Conservation (phyloP, 37 sponge, comb jelly and placozoan species). For the Ianthella basta region DNA sequence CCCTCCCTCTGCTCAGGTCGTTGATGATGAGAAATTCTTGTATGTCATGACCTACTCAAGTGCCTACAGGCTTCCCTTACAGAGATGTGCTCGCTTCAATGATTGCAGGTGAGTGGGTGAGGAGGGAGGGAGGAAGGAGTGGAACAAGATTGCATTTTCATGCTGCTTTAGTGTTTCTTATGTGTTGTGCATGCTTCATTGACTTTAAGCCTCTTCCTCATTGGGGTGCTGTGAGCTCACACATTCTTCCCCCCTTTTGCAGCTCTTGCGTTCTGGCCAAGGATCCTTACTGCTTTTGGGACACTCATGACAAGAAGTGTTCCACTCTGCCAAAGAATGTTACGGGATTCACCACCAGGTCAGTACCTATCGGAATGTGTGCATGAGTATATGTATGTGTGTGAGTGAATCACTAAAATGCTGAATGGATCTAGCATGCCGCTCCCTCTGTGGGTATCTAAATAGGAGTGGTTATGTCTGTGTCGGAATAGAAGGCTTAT, state of each 20-base stretch:
- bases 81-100: slow-evolving; percentile 2
- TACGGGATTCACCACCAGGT: not conserved
- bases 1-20: not conserved
- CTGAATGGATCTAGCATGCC: too few relatives aligned
- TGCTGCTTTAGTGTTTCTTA: too few relatives aligned
- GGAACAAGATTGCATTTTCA: too few relatives aligned
- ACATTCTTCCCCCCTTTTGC: too few relatives aligned
- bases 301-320: not conserved
- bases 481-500: too few relatives aligned
- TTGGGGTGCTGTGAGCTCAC: too few relatives aligned
- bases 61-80: slow-evolving; percentile 6
- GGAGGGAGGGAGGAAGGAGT: not conserved
- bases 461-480: too few relatives aligned
- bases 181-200: too few relatives aligned
- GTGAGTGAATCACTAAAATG: too few relatives aligned
- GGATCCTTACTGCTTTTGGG: slow-evolving; percentile 18
- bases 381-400: too few relatives aligned
- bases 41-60: slow-evolving; percentile 4
- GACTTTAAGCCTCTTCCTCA: too few relatives aligned
- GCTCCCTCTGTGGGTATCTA: too few relatives aligned
- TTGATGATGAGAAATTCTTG: not conserved
- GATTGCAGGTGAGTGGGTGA: slow-evolving; percentile 2
- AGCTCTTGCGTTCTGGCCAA: not conserved
- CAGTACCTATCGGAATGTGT: not conserved
- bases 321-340: not conserved